A percentile compares a stretch with the other conserved stretches of the same genome.
These are phyloP conservation scores for Eristalis intricaria DNA, from an alignment of 2,888 invertebrate species.

Conservation along the genomic window DNA sequence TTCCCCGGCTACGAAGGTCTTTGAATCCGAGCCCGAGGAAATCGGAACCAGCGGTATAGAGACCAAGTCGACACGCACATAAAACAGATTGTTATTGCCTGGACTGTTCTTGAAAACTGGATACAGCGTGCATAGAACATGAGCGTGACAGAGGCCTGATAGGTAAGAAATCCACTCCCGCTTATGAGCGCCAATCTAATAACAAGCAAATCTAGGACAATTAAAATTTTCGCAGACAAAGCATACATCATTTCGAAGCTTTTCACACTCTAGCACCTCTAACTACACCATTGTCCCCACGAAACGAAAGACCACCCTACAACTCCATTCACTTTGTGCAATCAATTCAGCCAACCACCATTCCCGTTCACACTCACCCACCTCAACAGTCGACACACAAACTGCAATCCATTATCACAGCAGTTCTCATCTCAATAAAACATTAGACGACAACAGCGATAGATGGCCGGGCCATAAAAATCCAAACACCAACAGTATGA, in stretches of 20 bases:
- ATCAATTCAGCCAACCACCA: not conserved
- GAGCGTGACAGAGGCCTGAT: too few species aligned
- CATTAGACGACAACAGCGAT: not conserved
- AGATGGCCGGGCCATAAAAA: not conserved
- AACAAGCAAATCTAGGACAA: not conserved
- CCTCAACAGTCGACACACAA: not conserved
- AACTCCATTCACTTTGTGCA: not conserved
- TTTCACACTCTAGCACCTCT: not conserved
- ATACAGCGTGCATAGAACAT: too few species aligned
- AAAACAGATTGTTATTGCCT: too few species aligned
- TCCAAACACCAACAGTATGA: not conserved
- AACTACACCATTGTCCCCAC: not conserved
- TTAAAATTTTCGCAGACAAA: not conserved
- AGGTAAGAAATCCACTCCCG: too few species aligned
- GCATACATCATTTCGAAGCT: not conserved
- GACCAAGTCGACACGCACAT: too few species aligned
- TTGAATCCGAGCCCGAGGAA: too few species aligned
- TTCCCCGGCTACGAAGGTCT: too few species aligned
- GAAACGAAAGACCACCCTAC: not conserved
- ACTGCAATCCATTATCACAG: not conserved
- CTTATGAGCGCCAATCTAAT: not conserved
- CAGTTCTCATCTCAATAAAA: constrained; percentile 19
- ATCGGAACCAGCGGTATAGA: too few species aligned
- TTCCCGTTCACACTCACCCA: not conserved
- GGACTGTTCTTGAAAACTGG: too few species aligned